Evolutionary conservation across 1,140 invertebrate genomes (phyloP), one percentile per base, ranked within the genome.

Genomic region (Aradophagus sp.): DNA sequence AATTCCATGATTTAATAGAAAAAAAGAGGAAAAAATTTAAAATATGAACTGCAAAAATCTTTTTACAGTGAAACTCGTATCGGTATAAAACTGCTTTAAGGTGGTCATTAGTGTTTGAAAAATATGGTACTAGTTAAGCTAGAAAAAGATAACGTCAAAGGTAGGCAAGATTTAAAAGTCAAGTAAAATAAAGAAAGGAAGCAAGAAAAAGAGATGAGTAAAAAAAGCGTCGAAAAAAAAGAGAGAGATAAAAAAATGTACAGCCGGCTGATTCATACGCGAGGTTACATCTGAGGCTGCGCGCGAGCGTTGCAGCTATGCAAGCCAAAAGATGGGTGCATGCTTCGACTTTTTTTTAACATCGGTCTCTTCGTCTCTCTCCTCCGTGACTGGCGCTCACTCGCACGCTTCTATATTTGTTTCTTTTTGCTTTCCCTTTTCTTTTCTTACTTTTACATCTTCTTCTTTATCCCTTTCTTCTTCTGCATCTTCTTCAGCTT

Each of bases 181-280:
- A 8, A 8, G 8, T 8, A 8, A 23, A 23, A 8, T 8, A 8
- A 23, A 23, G 8, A 23, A 23, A 23, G n/a, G n/a, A n/a, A n/a
- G 20, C 20, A 23, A 23, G 20, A 8, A 23, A 5, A 23, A 23
- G 8, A 23, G 20, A 41, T 62, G 50, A 62, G 27, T 44, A 53
- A 35, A 34, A 13, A 53, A n/a, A 56, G 29, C 32, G 20, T 29
- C 36, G 26, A 32, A 61, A 62, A 52, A 63, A 50, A 69, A 48
- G 50, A 16, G 36, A 38, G 62, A 27, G 47, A 61, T 10, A 41
- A 71, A 74, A 80, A 75, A 66, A 80, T n/a, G n/a, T n/a, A 77
- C 75, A 76, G 66, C 55, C 45, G 56, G 39, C 71, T 79, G 79
- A 78, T 77, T 80, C 78, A 78, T 80, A 72, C 74, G 53, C 68